Evolutionary conservation across 2,797 vertebrate genomes (phyloP).

Genomic region (Decapterus maruadsi): DNA sequence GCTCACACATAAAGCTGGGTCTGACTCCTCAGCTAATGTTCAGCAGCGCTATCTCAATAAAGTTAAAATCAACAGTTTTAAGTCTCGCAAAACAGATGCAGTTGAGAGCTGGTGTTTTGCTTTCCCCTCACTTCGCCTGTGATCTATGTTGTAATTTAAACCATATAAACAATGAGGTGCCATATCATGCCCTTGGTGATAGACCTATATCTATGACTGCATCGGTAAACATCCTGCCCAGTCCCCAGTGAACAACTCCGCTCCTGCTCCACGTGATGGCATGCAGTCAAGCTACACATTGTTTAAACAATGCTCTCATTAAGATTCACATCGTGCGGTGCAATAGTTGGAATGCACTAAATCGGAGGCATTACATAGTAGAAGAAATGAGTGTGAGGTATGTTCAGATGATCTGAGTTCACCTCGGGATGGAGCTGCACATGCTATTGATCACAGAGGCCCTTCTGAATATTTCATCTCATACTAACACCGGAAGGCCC

Average conservation of each 20-base stretch:
- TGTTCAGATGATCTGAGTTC: slow-evolving; percentile 41
- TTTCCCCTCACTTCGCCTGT: slow-evolving; percentile 9
- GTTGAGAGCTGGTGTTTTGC: slow-evolving; percentile 12
- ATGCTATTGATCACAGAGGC: slow-evolving; percentile 73
- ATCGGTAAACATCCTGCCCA: slow-evolving; percentile 57
- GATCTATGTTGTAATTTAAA: slow-evolving; percentile 47
- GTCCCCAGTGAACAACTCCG: slow-evolving; percentile 30
- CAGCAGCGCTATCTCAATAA: neutral
- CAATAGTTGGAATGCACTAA: neutral
- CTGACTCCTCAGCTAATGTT: slow-evolving; percentile 12
- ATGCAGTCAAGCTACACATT: slow-evolving; percentile 28
- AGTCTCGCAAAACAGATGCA: slow-evolving; percentile 5
- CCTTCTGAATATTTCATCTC: slow-evolving; percentile 79
- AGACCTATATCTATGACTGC: slow-evolving; percentile 37
- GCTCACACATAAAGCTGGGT: slow-evolving; percentile 9
- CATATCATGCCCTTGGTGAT: slow-evolving; percentile 29
- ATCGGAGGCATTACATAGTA: neutral
- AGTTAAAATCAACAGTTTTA: neutral
- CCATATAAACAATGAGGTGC: slow-evolving; percentile 48
- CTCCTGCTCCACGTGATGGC: slow-evolving; percentile 33
- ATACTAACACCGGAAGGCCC: slow-evolving; percentile 74
- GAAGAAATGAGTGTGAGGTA: slow-evolving; percentile 1
- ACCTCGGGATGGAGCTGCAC: slow-evolving; percentile 47
- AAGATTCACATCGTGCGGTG: neutral
- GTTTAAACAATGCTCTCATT: slow-evolving; percentile 22